Percentiles rank a stretch among this genome's conserved stretches.
These are phyloP conservation scores for Meteorus sp. DNA, from an alignment of 1,140 invertebrate species.

Conservation along the genomic window DNA sequence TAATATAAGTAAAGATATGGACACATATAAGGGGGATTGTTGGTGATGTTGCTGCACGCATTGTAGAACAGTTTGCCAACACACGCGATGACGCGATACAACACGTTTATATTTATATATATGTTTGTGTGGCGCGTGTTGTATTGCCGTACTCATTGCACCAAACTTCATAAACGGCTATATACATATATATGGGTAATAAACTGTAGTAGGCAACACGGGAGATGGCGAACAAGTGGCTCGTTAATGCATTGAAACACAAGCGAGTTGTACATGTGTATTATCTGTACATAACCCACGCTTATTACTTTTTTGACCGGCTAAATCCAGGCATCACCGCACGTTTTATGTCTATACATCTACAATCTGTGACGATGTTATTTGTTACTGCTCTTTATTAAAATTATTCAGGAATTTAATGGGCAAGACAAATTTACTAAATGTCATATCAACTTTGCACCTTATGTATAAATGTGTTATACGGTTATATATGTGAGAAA, in stretches of 20 bases:
- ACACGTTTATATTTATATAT: conserved; percentile 1
- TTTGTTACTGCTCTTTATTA: neutral
- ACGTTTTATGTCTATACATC: conserved; percentile 8
- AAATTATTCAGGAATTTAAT: neutral
- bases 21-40: neutral
- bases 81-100: neutral
- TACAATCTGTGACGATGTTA: neutral
- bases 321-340: conserved; percentile 27
- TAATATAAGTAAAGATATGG: no score
- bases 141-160: conserved; percentile 14
- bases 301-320: conserved; percentile 34
- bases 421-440: neutral
- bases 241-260: conserved; percentile 43
- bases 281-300: conserved; percentile 35
- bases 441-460: conserved; percentile 8
- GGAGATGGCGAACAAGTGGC: conserved; percentile 39
- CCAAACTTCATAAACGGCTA: no score
- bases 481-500: no score
- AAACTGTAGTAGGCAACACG: no score
- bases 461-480: no score
- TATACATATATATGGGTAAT: no score
- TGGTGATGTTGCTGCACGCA: no score
- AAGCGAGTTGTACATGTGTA: conserved; percentile 26
- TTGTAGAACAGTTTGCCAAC: neutral
- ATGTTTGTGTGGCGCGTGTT: conserved; percentile 12